Evolutionary conservation across 2,113 vertebrate genomes (phyloP).

Genomic region (Rostratula benghalensis): DNA sequence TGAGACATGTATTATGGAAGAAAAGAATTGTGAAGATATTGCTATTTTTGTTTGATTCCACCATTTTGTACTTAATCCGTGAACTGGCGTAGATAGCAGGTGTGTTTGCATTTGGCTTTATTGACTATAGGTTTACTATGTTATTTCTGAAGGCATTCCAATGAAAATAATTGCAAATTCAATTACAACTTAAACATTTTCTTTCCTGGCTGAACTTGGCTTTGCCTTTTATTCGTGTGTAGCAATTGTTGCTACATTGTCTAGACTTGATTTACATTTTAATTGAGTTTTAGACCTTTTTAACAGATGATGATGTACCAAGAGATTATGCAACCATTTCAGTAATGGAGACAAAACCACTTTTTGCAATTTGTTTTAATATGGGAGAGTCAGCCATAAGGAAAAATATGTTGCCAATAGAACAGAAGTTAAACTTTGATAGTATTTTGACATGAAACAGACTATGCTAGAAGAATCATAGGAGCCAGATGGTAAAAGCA

Average conservation of each 20-base stretch:
- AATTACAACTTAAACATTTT: constrained; percentile 43
- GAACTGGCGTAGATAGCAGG: not conserved
- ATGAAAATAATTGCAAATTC: constrained; percentile 44
- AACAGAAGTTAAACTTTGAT: constrained; percentile 46
- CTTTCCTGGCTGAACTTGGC: constrained; percentile 6
- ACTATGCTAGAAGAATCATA: constrained; percentile 36
- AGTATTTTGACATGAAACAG: constrained; percentile 14
- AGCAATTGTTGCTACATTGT: not conserved
- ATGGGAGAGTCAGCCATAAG: not conserved
- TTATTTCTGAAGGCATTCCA: constrained; percentile 1
- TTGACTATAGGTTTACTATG: not conserved
- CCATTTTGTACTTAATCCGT: not conserved
- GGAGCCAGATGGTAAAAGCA: constrained; percentile 41
- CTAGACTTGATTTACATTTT: constrained; percentile 64
- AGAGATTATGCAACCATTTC: constrained; percentile 24
- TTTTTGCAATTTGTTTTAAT: constrained; percentile 32
- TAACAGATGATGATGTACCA: constrained; percentile 12
- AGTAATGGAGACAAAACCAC: constrained; percentile 22
- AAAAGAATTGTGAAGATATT: not conserved
- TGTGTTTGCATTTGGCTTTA: not conserved
- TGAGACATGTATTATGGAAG: not conserved
- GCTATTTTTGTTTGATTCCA: not conserved
- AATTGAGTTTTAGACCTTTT: constrained; percentile 53
- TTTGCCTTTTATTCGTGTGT: constrained; percentile 15
- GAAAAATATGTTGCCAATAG: constrained; percentile 28